Evolutionary conservation across 1,140 invertebrate species (phyloP).

Genomic region (Drosophila littoralis): DNA sequence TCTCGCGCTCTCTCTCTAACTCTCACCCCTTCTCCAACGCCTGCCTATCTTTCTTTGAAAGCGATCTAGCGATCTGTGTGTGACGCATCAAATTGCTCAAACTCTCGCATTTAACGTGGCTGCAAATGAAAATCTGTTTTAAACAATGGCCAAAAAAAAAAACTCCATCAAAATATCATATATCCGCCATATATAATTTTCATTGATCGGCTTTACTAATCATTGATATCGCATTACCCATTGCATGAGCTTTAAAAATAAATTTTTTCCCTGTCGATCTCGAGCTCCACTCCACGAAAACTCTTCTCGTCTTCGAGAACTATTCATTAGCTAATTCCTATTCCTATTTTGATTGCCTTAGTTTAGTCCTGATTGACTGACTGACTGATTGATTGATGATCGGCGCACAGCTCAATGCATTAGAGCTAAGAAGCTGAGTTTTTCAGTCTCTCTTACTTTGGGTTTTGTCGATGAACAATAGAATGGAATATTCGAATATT

Average conservation of each 20-base stretch:
- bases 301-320: too few relatives aligned
- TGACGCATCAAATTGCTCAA: constrained; percentile 28
- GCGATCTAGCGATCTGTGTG: constrained; percentile 14
- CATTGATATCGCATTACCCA: constrained; percentile 26
- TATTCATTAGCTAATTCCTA: too few relatives aligned
- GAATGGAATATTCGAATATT: too few relatives aligned
- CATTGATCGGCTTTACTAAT: constrained; percentile 12
- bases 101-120: constrained; percentile 2
- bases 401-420: too few relatives aligned
- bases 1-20: neutral
- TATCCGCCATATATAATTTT: constrained; percentile 13
- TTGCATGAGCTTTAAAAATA: neutral
- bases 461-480: too few relatives aligned
- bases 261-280: too few relatives aligned
- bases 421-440: too few relatives aligned
- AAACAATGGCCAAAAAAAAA: neutral
- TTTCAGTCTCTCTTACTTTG: too few relatives aligned
- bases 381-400: neutral
- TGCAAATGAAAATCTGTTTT: constrained; percentile 39
- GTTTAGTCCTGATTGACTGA: too few relatives aligned
- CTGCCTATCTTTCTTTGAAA: neutral
- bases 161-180: constrained; percentile 31
- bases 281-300: too few relatives aligned
- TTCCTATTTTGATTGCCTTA: too few relatives aligned
- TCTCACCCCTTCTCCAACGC: neutral